These are phyloP conservation scores for Acyrthosiphon pisum DNA, from an alignment of 1,140 invertebrate genomes.

Conservation along the genomic window DNA sequence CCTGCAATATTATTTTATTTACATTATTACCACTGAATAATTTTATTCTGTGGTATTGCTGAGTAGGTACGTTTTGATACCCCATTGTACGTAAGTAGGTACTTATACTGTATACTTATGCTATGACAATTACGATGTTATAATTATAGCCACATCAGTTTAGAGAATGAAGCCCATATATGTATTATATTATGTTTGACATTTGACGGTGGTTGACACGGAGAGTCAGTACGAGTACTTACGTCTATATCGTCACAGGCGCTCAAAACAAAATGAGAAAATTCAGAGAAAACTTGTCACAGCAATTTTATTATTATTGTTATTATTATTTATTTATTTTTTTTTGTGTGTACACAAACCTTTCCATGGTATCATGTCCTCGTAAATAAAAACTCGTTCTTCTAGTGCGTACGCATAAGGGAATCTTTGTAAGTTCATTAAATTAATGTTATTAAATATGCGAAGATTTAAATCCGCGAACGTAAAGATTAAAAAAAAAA, in stretches of 20 bases:
- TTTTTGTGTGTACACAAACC: too few species aligned
- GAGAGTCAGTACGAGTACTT: too few species aligned
- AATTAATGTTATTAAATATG: not conserved
- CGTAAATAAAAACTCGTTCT: not conserved
- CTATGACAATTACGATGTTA: too few species aligned
- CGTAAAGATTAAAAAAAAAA: not conserved
- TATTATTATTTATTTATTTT: not conserved
- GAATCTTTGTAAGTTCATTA: not conserved
- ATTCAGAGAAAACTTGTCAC: not conserved
- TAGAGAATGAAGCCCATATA: too few species aligned
- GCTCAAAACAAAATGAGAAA: not conserved
- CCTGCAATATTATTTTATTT: not conserved
- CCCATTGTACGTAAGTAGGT: too few species aligned
- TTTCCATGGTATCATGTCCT: not conserved
- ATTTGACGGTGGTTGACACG: too few species aligned
- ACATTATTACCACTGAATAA: not conserved
- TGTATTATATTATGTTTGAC: too few species aligned
- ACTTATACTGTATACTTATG: too few species aligned
- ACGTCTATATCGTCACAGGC: not conserved
- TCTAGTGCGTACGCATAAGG: not conserved
- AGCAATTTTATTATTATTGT: not conserved
- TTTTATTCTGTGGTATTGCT: too few species aligned
- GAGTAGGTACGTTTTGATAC: too few species aligned
- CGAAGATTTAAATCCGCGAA: not conserved
- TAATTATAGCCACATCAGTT: too few species aligned